phyloP scores from a whole-genome alignment of 2,113 vertebrate genomes.

The Ardeotis arabs region DNA sequence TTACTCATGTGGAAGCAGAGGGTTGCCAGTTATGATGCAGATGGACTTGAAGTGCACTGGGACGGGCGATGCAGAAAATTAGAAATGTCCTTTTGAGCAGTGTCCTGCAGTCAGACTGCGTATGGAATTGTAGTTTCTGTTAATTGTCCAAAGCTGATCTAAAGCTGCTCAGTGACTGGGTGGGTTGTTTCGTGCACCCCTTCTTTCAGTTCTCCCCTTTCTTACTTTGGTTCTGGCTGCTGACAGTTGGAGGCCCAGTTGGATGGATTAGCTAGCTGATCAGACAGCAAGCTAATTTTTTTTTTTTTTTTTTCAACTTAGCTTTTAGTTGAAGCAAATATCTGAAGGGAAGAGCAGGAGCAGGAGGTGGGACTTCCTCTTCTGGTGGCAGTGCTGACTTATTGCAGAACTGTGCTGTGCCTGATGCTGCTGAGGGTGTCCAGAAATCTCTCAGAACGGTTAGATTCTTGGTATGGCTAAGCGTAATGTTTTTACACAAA shows the following conservation, averaged over 20 bases:
- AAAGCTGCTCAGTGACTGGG: rapidly evolving
- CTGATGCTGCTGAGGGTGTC: background rate
- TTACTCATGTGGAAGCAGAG: background rate
- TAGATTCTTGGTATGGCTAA: background rate
- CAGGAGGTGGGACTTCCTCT: background rate
- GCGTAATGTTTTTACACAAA: background rate
- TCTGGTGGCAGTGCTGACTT: background rate
- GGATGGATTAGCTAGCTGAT: background rate
- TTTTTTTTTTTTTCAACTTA: background rate
- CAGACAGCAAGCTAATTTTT: background rate
- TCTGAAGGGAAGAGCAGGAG: background rate
- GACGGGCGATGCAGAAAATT: background rate
- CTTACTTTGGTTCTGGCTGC: background rate
- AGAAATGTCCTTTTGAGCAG: background rate
- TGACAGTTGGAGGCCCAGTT: background rate
- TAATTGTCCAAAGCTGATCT: background rate
- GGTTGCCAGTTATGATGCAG: background rate
- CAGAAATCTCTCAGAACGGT: background rate
- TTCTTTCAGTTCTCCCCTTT: background rate
- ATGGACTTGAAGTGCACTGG: background rate
- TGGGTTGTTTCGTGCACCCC: background rate
- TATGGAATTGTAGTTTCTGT: background rate
- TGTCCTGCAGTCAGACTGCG: background rate
- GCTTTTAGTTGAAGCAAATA: background rate
- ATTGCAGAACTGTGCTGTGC: background rate